Evolutionary conservation across 1,140 invertebrate genomes (phyloP), one percentile per base, ranked within the genome.

Genomic region (Atta texana): DNA sequence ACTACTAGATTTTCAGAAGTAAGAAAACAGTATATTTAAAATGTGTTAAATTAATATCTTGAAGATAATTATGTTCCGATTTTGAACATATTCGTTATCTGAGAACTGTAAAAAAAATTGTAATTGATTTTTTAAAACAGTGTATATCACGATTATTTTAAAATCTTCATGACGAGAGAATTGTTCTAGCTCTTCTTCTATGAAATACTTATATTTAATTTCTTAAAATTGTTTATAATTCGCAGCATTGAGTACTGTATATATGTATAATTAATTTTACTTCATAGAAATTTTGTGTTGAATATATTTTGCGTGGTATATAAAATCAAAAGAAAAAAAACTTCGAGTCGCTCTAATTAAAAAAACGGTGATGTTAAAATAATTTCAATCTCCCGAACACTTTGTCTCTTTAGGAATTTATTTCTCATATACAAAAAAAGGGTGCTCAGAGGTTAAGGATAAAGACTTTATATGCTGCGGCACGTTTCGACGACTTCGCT

Each of bases 401-500:
- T 69, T 69, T 69, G 14, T 1, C 34, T 3, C 57, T 21, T 61
- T 76, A 12, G 31, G 0, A 57, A 76, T 18, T 7, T 31, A 61
- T 34, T 28, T 24, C 4, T n/a, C 5, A 18, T 14, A 12, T 24
- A 24, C 1, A 0, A 69, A 21, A 21, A 34, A 53, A 57, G n/a
- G n/a, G 12, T 24, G 8, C 24, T 64, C 18, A 44, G n/a, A 49
- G 21, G 21, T 34, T 8, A 39, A 14, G 16, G 4, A 34, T 28
- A n/a, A 49, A 24, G 57, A 34, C 55, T 72, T 84, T 80, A 66
- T 44, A 64, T 84, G 68, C 81, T 21, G 18, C 68, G 85, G 28
- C 88, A 90, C 90, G 90, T 89, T 86, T 78, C 49, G 51, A 87
- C 80, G 87, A 89, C 91, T 89, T 90, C 88, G 89, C 88, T 87